phyloP scores from a whole-genome alignment of 2,113 vertebrate species.

The Paradisaea rubra region DNA sequence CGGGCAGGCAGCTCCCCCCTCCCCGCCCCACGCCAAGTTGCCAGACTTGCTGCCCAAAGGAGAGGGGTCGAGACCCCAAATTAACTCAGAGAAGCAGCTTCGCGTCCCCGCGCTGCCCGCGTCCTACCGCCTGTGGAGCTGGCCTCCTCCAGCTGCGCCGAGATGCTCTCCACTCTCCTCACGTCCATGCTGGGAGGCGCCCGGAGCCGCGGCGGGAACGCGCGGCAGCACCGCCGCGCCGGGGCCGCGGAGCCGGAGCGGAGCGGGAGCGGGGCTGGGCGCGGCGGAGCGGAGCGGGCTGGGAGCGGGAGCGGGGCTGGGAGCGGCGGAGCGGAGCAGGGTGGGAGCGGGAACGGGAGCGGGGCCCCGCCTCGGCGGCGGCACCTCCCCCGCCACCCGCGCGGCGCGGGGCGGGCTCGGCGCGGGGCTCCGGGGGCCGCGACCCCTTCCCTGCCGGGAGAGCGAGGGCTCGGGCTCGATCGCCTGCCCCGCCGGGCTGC shows the following conservation, averaged over 20 bases:
- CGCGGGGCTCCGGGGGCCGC: not conserved
- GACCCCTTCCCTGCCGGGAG: not conserved
- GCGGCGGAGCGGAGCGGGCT: not conserved
- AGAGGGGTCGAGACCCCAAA: not conserved
- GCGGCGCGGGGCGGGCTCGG: not conserved
- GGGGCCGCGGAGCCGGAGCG: not conserved
- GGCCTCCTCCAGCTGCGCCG: conserved; percentile 80
- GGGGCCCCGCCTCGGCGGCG: not conserved
- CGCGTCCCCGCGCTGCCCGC: not conserved
- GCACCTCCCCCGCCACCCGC: not conserved
- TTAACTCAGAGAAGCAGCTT: not conserved
- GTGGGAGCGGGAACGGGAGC: not conserved
- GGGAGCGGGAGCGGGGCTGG: not conserved
- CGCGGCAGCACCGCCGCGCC: not conserved
- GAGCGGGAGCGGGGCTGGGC: not conserved
- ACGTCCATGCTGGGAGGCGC: conserved; percentile 69
- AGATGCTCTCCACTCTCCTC: conserved; percentile 80
- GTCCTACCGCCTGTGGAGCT: conserved; percentile 86
- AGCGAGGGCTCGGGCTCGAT: no score
- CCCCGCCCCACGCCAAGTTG: not conserved
- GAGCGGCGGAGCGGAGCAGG: not conserved
- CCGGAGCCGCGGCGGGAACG: not conserved
- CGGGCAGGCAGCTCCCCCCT: not conserved
- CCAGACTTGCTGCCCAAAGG: not conserved
- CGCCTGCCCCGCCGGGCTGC: no score